A percentile compares a stretch with the other conserved stretches of the same genome.
Evolutionary conservation across 2,888 invertebrate genomes (phyloP).

Genomic region (Drosophila atripex): DNA sequence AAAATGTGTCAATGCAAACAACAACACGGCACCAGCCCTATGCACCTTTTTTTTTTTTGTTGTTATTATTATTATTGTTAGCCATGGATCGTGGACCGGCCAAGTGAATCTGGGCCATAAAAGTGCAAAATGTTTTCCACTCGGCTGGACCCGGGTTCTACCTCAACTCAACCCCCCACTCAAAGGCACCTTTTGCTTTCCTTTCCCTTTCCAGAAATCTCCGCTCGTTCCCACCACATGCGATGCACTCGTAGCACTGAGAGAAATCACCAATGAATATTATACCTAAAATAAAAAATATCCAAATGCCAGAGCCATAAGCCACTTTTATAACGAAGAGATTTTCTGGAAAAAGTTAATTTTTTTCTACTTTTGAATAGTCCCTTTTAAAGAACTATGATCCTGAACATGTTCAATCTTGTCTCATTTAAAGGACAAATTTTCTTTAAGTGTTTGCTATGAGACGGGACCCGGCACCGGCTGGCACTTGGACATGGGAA

Average conservation of each 20-base stretch:
- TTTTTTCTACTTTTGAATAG: too few species aligned
- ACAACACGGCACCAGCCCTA: constrained; percentile 48
- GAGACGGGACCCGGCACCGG: constrained; percentile 30
- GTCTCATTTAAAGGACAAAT: too few species aligned
- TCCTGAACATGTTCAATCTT: neutral
- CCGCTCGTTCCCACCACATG: constrained; percentile 47
- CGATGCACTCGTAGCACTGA: constrained; percentile 49
- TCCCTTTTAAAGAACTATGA: too few species aligned
- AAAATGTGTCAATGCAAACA: constrained; percentile 76
- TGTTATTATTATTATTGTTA: constrained; percentile 17
- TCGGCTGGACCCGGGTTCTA: constrained; percentile 29
- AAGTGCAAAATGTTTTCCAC: constrained; percentile 49
- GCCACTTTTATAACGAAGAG: too few species aligned
- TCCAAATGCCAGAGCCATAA: too few species aligned
- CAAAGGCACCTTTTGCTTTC: constrained; percentile 5
- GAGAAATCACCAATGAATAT: neutral
- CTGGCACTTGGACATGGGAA: constrained; percentile 48
- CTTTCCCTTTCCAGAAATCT: constrained; percentile 16
- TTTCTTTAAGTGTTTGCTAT: constrained; percentile 9
- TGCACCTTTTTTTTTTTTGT: constrained; percentile 15
- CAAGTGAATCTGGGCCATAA: constrained; percentile 52
- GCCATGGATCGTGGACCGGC: constrained; percentile 32
- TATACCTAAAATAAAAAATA: neutral
- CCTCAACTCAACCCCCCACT: constrained; percentile 14
- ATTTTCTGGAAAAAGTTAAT: too few species aligned